Evolutionary conservation across 1,140 invertebrate species (phyloP).

Genomic region (Hycleus phaleratus): DNA sequence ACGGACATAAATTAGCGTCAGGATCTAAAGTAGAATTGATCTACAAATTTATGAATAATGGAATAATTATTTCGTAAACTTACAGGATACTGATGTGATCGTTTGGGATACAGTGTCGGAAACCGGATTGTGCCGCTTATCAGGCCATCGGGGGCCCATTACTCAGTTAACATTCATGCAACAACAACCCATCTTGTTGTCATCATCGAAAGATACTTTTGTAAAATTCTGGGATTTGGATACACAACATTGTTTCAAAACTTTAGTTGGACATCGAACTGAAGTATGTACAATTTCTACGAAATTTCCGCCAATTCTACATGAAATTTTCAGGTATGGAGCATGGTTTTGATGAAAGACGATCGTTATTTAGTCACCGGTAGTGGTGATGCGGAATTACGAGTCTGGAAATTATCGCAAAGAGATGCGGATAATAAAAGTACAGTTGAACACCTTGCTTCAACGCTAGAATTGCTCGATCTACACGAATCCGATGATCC

Average conservation of each 20-base stretch:
- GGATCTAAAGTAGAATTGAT: constrained; percentile 66
- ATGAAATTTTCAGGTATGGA: constrained; percentile 63
- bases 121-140: constrained; percentile 77
- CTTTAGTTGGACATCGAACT: constrained; percentile 70
- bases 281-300: constrained; percentile 47
- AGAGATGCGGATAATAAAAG: constrained; percentile 43
- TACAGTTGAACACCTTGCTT: constrained; percentile 45
- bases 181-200: constrained; percentile 70
- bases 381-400: constrained; percentile 72
- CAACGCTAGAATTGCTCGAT: constrained; percentile 46
- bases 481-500: constrained; percentile 51
- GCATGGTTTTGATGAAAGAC: constrained; percentile 68
- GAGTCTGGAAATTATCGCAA: constrained; percentile 68
- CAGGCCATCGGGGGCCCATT: constrained; percentile 88
- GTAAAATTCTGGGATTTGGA: constrained; percentile 97
- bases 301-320: constrained; percentile 5
- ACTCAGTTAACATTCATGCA: constrained; percentile 81
- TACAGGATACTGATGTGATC: constrained; percentile 84
- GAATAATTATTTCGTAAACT: constrained; percentile 12
- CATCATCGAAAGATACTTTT: constrained; percentile 88
- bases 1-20: constrained; percentile 74
- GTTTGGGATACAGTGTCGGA: constrained; percentile 93
- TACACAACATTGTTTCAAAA: constrained; percentile 93
- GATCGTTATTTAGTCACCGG: constrained; percentile 81
- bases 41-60: constrained; percentile 20